Base-by-base conservation (phyloP, 2,888 invertebrate species). In the Raillietiella orientalis region DNA sequence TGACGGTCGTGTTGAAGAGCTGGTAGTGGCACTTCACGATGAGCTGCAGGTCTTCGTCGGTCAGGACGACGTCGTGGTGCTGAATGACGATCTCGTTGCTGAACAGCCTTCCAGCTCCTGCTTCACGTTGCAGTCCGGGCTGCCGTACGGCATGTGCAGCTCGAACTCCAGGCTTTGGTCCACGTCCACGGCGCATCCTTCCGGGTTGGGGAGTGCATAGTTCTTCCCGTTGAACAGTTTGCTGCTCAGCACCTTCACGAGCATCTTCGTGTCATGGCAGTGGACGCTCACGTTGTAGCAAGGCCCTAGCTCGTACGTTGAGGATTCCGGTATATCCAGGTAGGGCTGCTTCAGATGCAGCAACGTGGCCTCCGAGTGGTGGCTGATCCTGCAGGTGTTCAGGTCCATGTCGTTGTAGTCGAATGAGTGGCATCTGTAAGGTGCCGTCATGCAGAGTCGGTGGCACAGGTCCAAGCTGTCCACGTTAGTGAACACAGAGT, bases 271-370 rank as follows among this genome's bases (percentile, higher is more conserved):
- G 15, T 47, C 42, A 28, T 75, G 63, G 43, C 82, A 84, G 47
- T 79, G 75, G 41, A 82, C 75, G 37, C 70, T 72, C 24, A 82
- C 77, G 49, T 82, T 82, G 57, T 82, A 82, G 47, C 82, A 84
- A 14, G 79, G 75, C 36, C 72, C 70, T 35, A 82, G 51, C 50
- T 82, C 82, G 51, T 74, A 79, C 9, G 79, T 79, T 9, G 40
- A 37, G 20, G 45, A 41, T 11, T 40, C 42, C 16, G 39, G 37
- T 24, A 46, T 40, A 19, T 40, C 38, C 23, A 46, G 34, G 34
- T 48, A 49, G 3, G 47, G 46, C 29, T 46, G 46, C 32, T 44
- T 39, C 22, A 45, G 40, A 28, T 44, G 42, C 14, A 40, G 35
- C 27, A 45, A 38, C 4, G 47, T 45, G 3, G 41, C 41, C 12